A percentile compares a stretch with the other conserved stretches of the same genome.
Evolutionary conservation across 2,888 invertebrate genomes (phyloP).

Genomic region (Parnassius smintheus): DNA sequence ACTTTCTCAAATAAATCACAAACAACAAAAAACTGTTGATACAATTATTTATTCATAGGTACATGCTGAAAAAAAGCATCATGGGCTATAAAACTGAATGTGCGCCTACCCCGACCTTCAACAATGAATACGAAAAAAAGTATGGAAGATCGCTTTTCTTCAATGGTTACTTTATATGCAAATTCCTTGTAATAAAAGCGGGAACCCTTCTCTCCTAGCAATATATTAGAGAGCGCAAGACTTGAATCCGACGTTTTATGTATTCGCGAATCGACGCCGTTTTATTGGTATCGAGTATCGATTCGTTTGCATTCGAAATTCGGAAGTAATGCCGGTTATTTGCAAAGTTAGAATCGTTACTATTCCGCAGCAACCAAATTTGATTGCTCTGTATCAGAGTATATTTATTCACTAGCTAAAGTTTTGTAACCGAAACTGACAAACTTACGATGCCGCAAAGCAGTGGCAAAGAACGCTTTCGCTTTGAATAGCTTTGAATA

Average conservation of each 20-base stretch:
- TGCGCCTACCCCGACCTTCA: slow-evolving; percentile 62
- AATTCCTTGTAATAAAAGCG: slow-evolving; percentile 76
- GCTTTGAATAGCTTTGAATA: background rate
- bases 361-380: slow-evolving; percentile 71
- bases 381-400: slow-evolving; percentile 60
- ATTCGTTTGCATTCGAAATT: slow-evolving; percentile 64
- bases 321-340: slow-evolving; percentile 69
- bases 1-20: slow-evolving; percentile 63
- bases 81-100: slow-evolving; percentile 68
- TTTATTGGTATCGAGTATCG: slow-evolving; percentile 79
- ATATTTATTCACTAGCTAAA: slow-evolving; percentile 47
- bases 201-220: slow-evolving; percentile 79
- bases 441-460: slow-evolving; percentile 6
- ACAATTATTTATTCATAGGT: slow-evolving; percentile 69
- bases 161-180: slow-evolving; percentile 82
- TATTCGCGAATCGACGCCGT: slow-evolving; percentile 76
- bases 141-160: slow-evolving; percentile 77
- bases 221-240: slow-evolving; percentile 66
- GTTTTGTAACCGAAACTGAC: slow-evolving; percentile 3
- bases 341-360: slow-evolving; percentile 60
- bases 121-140: slow-evolving; percentile 77
- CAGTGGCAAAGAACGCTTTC: slow-evolving; percentile 4
- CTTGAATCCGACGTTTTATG: slow-evolving; percentile 78
- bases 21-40: slow-evolving; percentile 64
- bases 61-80: slow-evolving; percentile 65